phyloP scores from a whole-genome alignment of 2,797 vertebrate species.

The Semotilus atromaculatus region DNA sequence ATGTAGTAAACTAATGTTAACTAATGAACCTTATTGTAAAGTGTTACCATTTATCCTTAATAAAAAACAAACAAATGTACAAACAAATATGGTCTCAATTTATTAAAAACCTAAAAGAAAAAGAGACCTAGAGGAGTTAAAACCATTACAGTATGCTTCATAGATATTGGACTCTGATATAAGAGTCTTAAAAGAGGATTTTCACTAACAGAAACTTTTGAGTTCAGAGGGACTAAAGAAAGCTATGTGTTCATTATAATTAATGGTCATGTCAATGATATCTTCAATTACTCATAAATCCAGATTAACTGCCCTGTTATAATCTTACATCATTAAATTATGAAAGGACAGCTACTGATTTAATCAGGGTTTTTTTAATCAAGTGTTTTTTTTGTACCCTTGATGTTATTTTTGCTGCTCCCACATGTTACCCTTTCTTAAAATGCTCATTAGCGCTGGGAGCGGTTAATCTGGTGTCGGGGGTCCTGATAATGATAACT shows the following conservation, averaged over 20 bases:
- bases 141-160: not conserved
- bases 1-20: no score
- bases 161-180: not conserved
- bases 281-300: not conserved
- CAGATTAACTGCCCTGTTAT: not conserved
- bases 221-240: not conserved
- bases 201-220: not conserved
- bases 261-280: not conserved
- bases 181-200: not conserved
- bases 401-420: constrained; percentile 18
- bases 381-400: not conserved
- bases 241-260: not conserved
- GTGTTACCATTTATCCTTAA: no score
- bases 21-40: no score
- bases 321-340: not conserved
- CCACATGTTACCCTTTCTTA: constrained; percentile 55
- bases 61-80: no score
- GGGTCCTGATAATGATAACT: constrained; percentile 78
- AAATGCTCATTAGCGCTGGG: constrained; percentile 80
- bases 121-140: not conserved
- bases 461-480: constrained; percentile 81
- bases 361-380: constrained; percentile 5
- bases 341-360: not conserved
- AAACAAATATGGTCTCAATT: not conserved
- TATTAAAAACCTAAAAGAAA: not conserved